phyloP scores from a whole-genome alignment of 2,113 vertebrate species.

The Pterocles gutturalis region DNA sequence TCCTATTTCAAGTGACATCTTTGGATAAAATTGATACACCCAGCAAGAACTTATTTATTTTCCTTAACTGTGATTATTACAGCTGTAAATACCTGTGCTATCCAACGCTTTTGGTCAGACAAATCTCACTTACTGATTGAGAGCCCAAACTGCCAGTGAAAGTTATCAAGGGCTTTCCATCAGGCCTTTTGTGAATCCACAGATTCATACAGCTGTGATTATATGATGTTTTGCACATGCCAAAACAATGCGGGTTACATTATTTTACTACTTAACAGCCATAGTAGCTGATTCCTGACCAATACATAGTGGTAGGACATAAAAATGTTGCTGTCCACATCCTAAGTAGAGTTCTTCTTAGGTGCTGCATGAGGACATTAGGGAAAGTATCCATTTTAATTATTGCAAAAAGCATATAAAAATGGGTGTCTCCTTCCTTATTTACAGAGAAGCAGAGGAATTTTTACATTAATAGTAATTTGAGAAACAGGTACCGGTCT shows the following conservation, averaged over 20 bases:
- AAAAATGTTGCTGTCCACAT: background rate
- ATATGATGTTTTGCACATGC: background rate
- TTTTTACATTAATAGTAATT: background rate
- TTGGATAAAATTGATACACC: background rate
- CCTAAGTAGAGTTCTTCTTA: background rate
- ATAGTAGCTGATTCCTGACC: background rate
- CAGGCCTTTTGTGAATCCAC: background rate
- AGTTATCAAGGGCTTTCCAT: background rate
- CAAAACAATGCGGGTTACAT: background rate
- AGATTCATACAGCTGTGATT: background rate
- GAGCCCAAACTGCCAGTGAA: background rate
- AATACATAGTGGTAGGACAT: background rate
- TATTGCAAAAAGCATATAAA: background rate
- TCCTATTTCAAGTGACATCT: background rate
- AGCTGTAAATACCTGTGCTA: background rate
- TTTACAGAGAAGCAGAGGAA: background rate
- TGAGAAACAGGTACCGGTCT: constrained; percentile 60
- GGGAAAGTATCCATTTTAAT: background rate
- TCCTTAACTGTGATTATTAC: background rate
- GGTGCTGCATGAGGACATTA: background rate
- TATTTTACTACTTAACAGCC: background rate
- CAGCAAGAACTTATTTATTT: background rate
- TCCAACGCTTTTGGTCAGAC: background rate
- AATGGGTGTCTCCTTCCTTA: background rate
- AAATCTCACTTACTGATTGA: background rate